These are phyloP conservation scores for Rhinophrynus dorsalis DNA, from an alignment of 2,797 vertebrate species.

Conservation along the genomic window DNA sequence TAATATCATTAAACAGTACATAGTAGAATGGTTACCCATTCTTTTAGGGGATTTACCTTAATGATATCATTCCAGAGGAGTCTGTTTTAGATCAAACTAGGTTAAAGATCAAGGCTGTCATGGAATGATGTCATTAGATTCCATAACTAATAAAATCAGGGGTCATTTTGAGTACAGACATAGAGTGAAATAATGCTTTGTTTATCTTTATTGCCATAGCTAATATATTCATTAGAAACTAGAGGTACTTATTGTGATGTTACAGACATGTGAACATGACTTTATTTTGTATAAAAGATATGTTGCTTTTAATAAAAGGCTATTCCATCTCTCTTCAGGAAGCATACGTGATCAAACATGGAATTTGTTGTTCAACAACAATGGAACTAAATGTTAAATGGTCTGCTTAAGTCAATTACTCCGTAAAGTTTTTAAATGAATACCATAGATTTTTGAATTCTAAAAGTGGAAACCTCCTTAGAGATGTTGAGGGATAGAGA, in stretches of 20 bases:
- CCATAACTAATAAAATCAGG: conserved; percentile 64
- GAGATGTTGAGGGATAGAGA: no score
- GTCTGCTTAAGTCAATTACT: no score
- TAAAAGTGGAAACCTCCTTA: no score
- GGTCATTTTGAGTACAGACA: conserved; percentile 69
- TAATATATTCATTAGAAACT: conserved; percentile 34
- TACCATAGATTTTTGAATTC: no score
- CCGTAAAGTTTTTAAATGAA: no score
- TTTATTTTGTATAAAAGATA: background rate
- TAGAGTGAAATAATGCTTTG: conserved; percentile 57
- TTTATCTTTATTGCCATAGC: conserved; percentile 58
- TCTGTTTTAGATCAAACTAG: conserved; percentile 78
- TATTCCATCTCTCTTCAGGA: background rate
- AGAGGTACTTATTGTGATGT: background rate
- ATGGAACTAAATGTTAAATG: no score
- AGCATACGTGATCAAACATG: no score
- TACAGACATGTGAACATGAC: background rate
- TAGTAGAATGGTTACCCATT: conserved; percentile 57
- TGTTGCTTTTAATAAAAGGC: background rate
- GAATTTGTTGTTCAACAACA: no score
- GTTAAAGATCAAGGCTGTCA: conserved; percentile 75
- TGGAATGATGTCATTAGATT: conserved; percentile 73
- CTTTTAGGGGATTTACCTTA: conserved; percentile 71
- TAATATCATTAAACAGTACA: conserved; percentile 62
- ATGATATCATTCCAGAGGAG: conserved; percentile 70